Base-by-base conservation (phyloP, 2,888 invertebrate species). In the Ptilodon capucinus region DNA sequence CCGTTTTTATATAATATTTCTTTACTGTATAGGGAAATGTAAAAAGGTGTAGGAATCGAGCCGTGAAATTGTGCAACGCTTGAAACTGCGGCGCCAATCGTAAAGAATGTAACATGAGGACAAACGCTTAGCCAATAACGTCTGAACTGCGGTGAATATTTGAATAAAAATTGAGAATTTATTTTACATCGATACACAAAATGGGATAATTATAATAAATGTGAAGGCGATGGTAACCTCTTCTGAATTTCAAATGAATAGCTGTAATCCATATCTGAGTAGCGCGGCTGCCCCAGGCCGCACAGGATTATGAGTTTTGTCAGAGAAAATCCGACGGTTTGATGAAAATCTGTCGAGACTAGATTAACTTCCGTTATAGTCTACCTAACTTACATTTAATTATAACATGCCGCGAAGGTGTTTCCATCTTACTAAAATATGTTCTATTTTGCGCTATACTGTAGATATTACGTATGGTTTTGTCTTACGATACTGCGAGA, bases 181-280 rank as follows among this genome's bases (percentile, higher is more conserved):
- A 57, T 48, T 54, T 59, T 35, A 41, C 45, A 40, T 41, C 40
- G 51, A 48, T 47, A 55, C 44, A 56, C 56, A 58, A 59, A 71
- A 67, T 57, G 64, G 68, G 70, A 74, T 69, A 66, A 65, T 71
- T 67, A 66, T 67, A 71, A 68, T 64, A 68, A 75, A 76, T 69
- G 66, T 67, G 71, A 74, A 74, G 76, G 65, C 74, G 67, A 79
- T 75, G 70, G 68, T 64, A 48, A 60, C 68, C 75, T 79, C 68
- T 67, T 80, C 75, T 79, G 81, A 79, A 81, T 80, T 81, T 74
- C 75, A 79, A 82, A 81, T 81, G 71, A 76, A 78, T 71, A 65
- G 67, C 76, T 68, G 64, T 79, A 76, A 81, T 81, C 77, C 76
- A 75, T 78, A 80, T 79, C 79, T 76, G 71, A 74, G 71, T 71